Percentiles rank a stretch among this genome's conserved stretches.
Evolutionary conservation across 2,888 invertebrate species (phyloP).

Genomic region (Latheticus oryzae): DNA sequence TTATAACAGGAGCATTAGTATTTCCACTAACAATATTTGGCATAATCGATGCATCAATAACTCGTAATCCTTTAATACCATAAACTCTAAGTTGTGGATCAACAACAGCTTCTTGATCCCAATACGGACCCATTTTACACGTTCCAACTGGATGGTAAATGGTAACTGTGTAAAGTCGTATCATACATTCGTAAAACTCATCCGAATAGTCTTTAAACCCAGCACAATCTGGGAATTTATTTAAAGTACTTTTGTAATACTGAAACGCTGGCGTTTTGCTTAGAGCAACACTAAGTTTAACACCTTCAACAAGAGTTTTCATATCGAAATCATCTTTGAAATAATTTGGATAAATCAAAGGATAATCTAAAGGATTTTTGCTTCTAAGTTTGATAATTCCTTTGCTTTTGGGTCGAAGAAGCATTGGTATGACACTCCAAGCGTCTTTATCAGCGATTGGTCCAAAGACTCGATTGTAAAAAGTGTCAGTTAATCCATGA

Average conservation of each 20-base stretch:
- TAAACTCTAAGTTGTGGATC: conserved; percentile 84
- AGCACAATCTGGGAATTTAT: conserved; percentile 83
- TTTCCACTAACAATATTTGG: conserved; percentile 87
- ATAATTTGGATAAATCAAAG: conserved; percentile 93
- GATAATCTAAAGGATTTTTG: conserved; percentile 87
- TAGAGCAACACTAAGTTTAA: conserved; percentile 84
- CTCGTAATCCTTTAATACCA: conserved; percentile 81
- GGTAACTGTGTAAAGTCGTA: conserved; percentile 82
- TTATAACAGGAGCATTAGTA: conserved; percentile 87
- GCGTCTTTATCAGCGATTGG: conserved; percentile 82
- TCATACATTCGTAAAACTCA: conserved; percentile 89
- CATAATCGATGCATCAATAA: conserved; percentile 89
- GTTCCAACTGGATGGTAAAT: conserved; percentile 88
- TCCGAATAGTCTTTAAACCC: conserved; percentile 77
- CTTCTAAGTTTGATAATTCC: conserved; percentile 86
- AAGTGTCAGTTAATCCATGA: conserved; percentile 79
- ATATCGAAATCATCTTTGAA: conserved; percentile 84
- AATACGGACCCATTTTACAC: conserved; percentile 89
- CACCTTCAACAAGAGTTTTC: conserved; percentile 84
- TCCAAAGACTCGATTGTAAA: conserved; percentile 80
- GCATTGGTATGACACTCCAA: conserved; percentile 87
- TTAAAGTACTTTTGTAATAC: conserved; percentile 77
- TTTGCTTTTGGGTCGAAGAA: conserved; percentile 84
- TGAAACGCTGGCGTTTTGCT: conserved; percentile 83
- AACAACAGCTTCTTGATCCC: conserved; percentile 86